Percentiles rank a stretch among this genome's conserved stretches.
phyloP scores from a whole-genome alignment of 2,113 vertebrate species.

The Sprattus sprattus region DNA sequence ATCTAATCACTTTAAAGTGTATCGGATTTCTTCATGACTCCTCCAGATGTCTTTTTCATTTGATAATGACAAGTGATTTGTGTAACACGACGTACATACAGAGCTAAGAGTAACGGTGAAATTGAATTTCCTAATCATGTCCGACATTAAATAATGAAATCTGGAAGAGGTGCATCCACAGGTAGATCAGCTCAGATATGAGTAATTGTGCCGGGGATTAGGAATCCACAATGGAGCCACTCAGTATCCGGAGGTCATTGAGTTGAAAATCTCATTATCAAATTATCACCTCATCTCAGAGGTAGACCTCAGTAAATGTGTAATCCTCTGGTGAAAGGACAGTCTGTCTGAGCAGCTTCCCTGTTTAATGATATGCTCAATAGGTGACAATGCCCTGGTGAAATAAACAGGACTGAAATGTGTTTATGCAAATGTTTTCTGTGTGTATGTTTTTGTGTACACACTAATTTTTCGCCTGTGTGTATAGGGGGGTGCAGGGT shows the following conservation, averaged over 20 bases:
- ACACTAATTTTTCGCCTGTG: neutral
- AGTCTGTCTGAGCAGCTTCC: neutral
- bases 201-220: neutral
- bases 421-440: neutral
- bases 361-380: neutral
- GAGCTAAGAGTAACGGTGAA: neutral
- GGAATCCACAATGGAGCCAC: neutral
- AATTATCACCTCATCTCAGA: neutral
- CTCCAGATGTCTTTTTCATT: conserved; percentile 21
- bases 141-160: neutral
- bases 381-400: neutral
- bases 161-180: neutral
- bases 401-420: neutral
- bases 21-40: conserved; percentile 18
- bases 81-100: neutral
- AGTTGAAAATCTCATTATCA: conserved; percentile 5
- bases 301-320: neutral
- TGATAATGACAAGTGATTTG: neutral
- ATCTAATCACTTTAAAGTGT: conserved; percentile 27
- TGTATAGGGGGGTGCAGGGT: neutral
- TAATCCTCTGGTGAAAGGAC: neutral
- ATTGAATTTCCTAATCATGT: conserved; percentile 1
- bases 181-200: neutral
- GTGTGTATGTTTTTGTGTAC: neutral
- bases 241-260: neutral